Percentiles rank a stretch among this genome's conserved stretches.
Evolutionary conservation across 2,888 invertebrate genomes (phyloP).

Genomic region (Agonopterix alstromeriana): DNA sequence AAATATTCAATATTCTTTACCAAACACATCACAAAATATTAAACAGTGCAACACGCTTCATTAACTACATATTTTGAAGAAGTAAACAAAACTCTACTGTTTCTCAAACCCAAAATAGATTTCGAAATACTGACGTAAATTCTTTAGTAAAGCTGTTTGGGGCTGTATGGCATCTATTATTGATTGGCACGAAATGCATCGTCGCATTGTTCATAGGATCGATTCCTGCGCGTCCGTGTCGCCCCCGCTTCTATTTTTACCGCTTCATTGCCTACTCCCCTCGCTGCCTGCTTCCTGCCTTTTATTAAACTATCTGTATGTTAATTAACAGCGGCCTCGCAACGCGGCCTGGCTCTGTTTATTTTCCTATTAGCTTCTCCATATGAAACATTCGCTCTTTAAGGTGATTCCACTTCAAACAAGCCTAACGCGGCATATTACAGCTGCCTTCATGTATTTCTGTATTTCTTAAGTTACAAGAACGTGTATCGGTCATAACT

Average conservation of each 20-base stretch:
- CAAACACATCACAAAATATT: too few relatives aligned
- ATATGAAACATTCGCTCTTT: constrained; percentile 49
- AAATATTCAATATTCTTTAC: too few relatives aligned
- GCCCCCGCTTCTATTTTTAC: constrained; percentile 74
- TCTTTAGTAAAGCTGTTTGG: too few relatives aligned
- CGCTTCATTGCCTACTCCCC: constrained; percentile 75
- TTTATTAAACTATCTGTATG: constrained; percentile 76
- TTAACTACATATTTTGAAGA: too few relatives aligned
- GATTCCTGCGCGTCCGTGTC: constrained; percentile 60
- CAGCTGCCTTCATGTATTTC: constrained; percentile 1
- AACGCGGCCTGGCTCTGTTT: constrained; percentile 50
- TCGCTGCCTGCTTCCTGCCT: constrained; percentile 71
- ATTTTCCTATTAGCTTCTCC: constrained; percentile 60
- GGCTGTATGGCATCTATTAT: constrained; percentile 42
- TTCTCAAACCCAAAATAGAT: too few relatives aligned
- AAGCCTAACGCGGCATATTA: constrained; percentile 14
- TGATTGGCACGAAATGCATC: constrained; percentile 61
- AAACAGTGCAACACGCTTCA: too few relatives aligned
- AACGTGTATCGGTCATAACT: constrained; percentile 21
- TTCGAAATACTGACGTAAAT: too few relatives aligned
- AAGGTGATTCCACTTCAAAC: constrained; percentile 34
- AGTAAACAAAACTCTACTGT: too few relatives aligned
- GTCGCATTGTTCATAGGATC: constrained; percentile 59
- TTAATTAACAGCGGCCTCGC: constrained; percentile 73
- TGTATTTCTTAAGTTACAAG: constrained; percentile 9